A percentile compares a stretch with the other conserved stretches of the same genome.
Conservation (phyloP, 2,888 invertebrate genomes). For the Platycheirus rosarum region DNA sequence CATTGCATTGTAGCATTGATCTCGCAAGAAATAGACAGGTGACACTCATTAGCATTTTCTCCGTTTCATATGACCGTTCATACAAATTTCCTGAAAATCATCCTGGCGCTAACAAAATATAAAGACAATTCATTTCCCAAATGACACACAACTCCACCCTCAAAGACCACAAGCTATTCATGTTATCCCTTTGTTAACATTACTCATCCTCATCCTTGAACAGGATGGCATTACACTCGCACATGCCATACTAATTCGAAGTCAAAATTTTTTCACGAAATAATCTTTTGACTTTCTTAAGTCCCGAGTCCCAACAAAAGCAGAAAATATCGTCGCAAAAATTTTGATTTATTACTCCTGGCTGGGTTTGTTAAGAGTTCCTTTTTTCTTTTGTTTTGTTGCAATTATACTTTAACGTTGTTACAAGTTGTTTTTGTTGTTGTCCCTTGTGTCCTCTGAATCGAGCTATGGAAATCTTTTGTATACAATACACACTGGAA, state of each 20-base stretch:
- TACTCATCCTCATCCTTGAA: slow-evolving; percentile 60
- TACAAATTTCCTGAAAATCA: slow-evolving; percentile 3
- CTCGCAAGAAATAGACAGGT: no score
- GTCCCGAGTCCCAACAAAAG: slow-evolving; percentile 37
- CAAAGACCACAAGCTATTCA: slow-evolving; percentile 62
- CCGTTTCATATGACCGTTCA: no score
- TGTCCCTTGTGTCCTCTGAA: slow-evolving; percentile 32
- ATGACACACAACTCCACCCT: slow-evolving; percentile 49
- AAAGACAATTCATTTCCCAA: slow-evolving; percentile 40
- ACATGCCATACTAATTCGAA: slow-evolving; percentile 32
- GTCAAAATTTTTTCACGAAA: slow-evolving; percentile 33
- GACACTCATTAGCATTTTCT: no score
- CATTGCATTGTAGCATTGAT: no score
- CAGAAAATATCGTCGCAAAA: slow-evolving; percentile 63
- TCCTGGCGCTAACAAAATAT: slow-evolving; percentile 60
- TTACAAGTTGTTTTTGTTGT: slow-evolving; percentile 11
- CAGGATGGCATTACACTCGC: slow-evolving; percentile 39
- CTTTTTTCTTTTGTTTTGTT: slow-evolving; percentile 44
- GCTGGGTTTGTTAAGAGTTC: slow-evolving; percentile 36
- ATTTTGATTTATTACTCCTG: slow-evolving; percentile 71
- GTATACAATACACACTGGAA: slow-evolving; percentile 27
- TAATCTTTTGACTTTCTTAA: slow-evolving; percentile 63
- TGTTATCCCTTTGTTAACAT: slow-evolving; percentile 63
- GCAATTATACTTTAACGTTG: slow-evolving; percentile 34
- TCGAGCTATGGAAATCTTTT: slow-evolving; percentile 18